Conservation (phyloP, 2,888 invertebrate species). For the Ochropleura leucogaster region DNA sequence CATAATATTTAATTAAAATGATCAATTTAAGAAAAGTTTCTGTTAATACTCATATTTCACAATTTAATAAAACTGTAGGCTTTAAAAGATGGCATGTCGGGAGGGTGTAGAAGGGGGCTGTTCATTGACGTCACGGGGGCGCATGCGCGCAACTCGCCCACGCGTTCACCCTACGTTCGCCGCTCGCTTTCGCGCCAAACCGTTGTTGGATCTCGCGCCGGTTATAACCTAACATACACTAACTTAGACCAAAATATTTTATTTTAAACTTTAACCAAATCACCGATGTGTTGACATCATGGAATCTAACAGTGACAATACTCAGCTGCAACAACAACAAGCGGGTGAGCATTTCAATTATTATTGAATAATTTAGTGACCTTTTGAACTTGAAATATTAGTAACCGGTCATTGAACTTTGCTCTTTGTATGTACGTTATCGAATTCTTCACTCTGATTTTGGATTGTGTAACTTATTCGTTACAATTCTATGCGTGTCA, state of each 20-base stretch:
- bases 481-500: slow-evolving; percentile 16
- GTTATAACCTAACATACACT: slow-evolving; percentile 79
- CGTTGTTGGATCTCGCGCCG: slow-evolving; percentile 80
- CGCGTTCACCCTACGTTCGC: slow-evolving; percentile 73
- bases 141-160: slow-evolving; percentile 83
- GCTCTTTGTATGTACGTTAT: slow-evolving; percentile 62
- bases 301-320: slow-evolving; percentile 76
- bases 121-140: slow-evolving; percentile 83
- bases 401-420: slow-evolving; percentile 75
- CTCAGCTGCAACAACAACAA: slow-evolving; percentile 69
- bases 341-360: slow-evolving; percentile 78
- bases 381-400: slow-evolving; percentile 68
- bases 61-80: slow-evolving; percentile 40
- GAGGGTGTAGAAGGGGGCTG: slow-evolving; percentile 74
- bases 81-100: slow-evolving; percentile 45
- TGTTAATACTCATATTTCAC: slow-evolving; percentile 39
- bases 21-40: background rate
- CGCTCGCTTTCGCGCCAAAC: slow-evolving; percentile 87
- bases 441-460: slow-evolving; percentile 38
- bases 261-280: slow-evolving; percentile 41
- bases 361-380: slow-evolving; percentile 59
- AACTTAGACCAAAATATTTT: slow-evolving; percentile 48
- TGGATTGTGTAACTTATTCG: slow-evolving; percentile 32
- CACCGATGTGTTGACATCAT: slow-evolving; percentile 68
- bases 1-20: slow-evolving; percentile 8